Evolutionary conservation across 2,888 invertebrate genomes (phyloP), one percentile per base, ranked within the genome.

Genomic region (Oligia latruncula): DNA sequence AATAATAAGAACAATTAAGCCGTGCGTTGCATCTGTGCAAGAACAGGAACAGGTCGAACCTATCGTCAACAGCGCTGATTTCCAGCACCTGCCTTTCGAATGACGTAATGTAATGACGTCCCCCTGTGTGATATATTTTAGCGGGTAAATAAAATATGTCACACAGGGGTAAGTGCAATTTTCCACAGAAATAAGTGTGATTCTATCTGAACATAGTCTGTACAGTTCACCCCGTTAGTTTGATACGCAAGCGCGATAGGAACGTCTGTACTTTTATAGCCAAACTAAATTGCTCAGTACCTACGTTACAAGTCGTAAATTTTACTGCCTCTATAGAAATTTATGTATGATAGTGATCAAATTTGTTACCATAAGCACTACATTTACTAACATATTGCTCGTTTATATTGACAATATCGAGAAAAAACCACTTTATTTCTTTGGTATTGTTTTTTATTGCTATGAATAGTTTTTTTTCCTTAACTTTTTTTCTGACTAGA

Each of bases 321-420:
- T 81, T 84, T 84, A 84, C 78, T 46, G 35, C 64, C 60, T 65
- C 75, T 40, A 71, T 67, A 43, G 11, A 58, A 77, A 73, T 72
- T 80, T 84, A 73, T 74, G 29, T 73, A 74, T 67, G 60, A 83
- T 60, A 75, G 75, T 73, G 74, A 75, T 75, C 80, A 70, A 79
- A 79, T 82, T 74, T 78, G 83, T 72, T 83, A 40, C 29, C 29
- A n/a, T 72, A 72, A 75, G 65, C 13, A 35, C 15, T 80, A 62
- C 29, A 75, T 83, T 65, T 72, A 74, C 62, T 74, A 70, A n/a
- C 64, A 60, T 77, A 82, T 35, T 6, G 9, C 4, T 4, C 9
- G 15, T 64, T 35, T 80, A 29, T 65, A 52, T 65, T 65, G 72
- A n/a, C 67, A 64, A n/a, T 58, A 55, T 58, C 0, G 8, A 29